Base-by-base conservation (phyloP, 1,140 invertebrate genomes). In the Drosophila prosaltans region DNA sequence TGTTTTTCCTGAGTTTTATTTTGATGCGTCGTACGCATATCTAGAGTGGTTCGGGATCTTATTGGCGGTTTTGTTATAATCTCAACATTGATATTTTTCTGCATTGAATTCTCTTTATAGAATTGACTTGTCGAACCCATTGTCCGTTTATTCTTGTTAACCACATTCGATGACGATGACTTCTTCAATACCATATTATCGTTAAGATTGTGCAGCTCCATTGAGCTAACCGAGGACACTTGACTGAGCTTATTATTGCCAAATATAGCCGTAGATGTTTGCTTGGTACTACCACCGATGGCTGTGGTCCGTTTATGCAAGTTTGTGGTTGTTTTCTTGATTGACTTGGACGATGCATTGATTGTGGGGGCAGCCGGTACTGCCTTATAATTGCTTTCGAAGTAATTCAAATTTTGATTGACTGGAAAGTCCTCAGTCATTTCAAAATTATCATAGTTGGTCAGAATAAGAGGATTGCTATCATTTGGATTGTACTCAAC, bases 371-470 rank as follows among this genome's bases (percentile, higher is more conserved):
- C 40, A 16, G 73, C 48, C 24, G 85, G 70, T 1, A 51, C 51
- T 21, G 43, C 41, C 51, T 83, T 89, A 30, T 89, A 80, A 10
- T 36, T 80, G 40, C 30, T 84, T 26, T 65, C 57, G 51, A 76
- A 67, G 60, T 77, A 69, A 43, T 86, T 88, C 9, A 73, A 40
- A 61, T 91, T 92, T 58, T 84, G 89, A 62, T 92, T 92, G 26
- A 92, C 91, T n/a, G 91, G 90, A 64, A 92, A 92, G 62, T 92
- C 92, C 67, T 92, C 91, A 43, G 80, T 80, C 81, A 90, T 81
- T 51, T 92, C 91, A 65, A 78, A 84, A 51, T 91, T 86, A 64
- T 92, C 90, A 65, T 92, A 92, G 58, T 92, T 92, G 10, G 69
- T 84, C 10, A 92, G 79, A 45, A 92, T 85, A 2, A 88, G 90